These are phyloP conservation scores for Tipula confusa DNA, from an alignment of 2,888 invertebrate genomes.

Conservation along the genomic window DNA sequence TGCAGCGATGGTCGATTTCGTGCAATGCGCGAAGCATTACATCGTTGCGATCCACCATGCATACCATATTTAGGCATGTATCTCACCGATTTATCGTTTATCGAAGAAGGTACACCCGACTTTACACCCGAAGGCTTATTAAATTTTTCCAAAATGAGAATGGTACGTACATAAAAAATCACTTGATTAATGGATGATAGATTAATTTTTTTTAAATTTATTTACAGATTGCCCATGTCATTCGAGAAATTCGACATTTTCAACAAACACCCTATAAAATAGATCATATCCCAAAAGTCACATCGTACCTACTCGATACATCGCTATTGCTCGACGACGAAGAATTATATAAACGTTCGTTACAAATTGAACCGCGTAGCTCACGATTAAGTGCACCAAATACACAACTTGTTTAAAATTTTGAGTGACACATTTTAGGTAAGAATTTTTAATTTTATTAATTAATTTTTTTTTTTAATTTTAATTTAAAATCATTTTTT, in stretches of 20 bases:
- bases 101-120: slow-evolving; percentile 89
- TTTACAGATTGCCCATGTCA: slow-evolving; percentile 80
- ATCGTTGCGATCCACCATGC: slow-evolving; percentile 84
- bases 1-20: slow-evolving; percentile 86
- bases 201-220: slow-evolving; percentile 38
- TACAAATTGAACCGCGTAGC: slow-evolving; percentile 76
- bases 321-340: slow-evolving; percentile 74
- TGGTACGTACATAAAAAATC: slow-evolving; percentile 65
- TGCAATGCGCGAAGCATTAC: slow-evolving; percentile 78
- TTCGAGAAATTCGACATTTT: slow-evolving; percentile 83
- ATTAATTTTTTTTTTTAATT: slow-evolving; percentile 4
- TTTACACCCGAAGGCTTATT: slow-evolving; percentile 82
- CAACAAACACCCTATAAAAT: slow-evolving; percentile 91
- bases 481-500: neutral
- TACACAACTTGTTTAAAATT: slow-evolving; percentile 37
- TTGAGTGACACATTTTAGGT: neutral
- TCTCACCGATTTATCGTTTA: slow-evolving; percentile 84
- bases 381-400: slow-evolving; percentile 39
- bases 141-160: slow-evolving; percentile 92
- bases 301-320: slow-evolving; percentile 70
- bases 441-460: neutral
- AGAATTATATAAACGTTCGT: slow-evolving; percentile 71
- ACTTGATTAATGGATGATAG: too few relatives aligned
- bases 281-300: slow-evolving; percentile 75
- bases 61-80: slow-evolving; percentile 87